phyloP scores from a whole-genome alignment of 92 coral and sea anemone species.

The Nematostella vectensis region DNA sequence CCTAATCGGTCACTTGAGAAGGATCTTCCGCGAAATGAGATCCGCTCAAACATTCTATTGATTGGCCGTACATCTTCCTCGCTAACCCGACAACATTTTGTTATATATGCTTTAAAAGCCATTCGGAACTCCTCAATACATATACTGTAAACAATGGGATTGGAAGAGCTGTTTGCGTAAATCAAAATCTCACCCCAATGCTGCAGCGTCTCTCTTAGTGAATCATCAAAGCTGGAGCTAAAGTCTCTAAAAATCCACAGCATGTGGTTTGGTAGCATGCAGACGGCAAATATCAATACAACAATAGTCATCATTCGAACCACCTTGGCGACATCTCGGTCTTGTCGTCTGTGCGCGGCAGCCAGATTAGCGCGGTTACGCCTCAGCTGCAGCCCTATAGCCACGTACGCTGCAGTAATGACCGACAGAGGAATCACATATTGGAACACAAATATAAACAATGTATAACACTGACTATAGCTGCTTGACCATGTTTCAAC shows the following conservation, averaged over 20 bases:
- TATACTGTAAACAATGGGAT: slow-evolving; percentile 75
- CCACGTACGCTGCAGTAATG: slow-evolving; percentile 56
- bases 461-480: slow-evolving; percentile 49
- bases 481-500: slow-evolving; percentile 59
- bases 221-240: slow-evolving; percentile 6
- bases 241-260: slow-evolving; percentile 70
- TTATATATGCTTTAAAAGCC: slow-evolving; percentile 72
- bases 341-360: slow-evolving; percentile 65
- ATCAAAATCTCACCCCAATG: slow-evolving; percentile 76
- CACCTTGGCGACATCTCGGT: slow-evolving; percentile 70
- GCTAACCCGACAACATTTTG: slow-evolving; percentile 77
- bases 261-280: slow-evolving; percentile 83
- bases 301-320: slow-evolving; percentile 73
- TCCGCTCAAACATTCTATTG: slow-evolving; percentile 64
- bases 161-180: slow-evolving; percentile 77
- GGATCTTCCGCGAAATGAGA: slow-evolving; percentile 61
- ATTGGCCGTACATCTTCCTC: slow-evolving; percentile 65
- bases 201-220: slow-evolving; percentile 24
- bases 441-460: slow-evolving; percentile 65
- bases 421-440: slow-evolving; percentile 65
- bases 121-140: slow-evolving; percentile 82
- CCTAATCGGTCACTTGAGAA: slow-evolving; percentile 43
- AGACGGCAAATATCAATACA: slow-evolving; percentile 63
- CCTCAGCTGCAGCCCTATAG: slow-evolving; percentile 50
- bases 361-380: slow-evolving; percentile 53